These are phyloP conservation scores for Luehdorfia chinensis DNA, from an alignment of 1,140 invertebrate genomes.

Conservation along the genomic window DNA sequence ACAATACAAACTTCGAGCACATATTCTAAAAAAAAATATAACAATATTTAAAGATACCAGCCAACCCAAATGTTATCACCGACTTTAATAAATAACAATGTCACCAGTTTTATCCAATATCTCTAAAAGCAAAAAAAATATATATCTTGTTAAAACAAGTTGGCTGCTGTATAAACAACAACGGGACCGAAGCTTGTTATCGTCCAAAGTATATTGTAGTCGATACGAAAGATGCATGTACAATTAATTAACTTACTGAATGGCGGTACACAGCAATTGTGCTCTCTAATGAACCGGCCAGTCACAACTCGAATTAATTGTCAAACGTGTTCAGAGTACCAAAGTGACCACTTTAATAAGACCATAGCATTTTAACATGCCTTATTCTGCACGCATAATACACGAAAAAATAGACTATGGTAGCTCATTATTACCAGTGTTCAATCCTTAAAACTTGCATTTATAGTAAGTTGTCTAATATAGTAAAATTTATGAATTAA, in stretches of 20 bases:
- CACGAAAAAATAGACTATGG: background rate
- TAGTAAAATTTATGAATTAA: too few relatives aligned
- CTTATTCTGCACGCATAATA: background rate
- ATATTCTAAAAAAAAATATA: too few relatives aligned
- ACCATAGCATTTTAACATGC: slow-evolving; percentile 17
- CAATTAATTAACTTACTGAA: slow-evolving; percentile 50
- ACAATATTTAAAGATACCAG: too few relatives aligned
- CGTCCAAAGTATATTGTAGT: background rate
- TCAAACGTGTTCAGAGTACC: slow-evolving; percentile 45
- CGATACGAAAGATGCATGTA: slow-evolving; percentile 27
- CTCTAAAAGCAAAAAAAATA: too few relatives aligned
- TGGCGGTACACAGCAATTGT: slow-evolving; percentile 43
- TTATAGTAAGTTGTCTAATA: too few relatives aligned
- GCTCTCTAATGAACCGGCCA: slow-evolving; percentile 50
- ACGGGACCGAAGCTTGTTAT: background rate
- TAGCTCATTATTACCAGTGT: too few relatives aligned
- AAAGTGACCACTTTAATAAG: slow-evolving; percentile 38
- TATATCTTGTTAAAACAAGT: too few relatives aligned
- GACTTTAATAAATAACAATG: too few relatives aligned
- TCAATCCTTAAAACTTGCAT: too few relatives aligned
- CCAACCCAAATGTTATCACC: too few relatives aligned
- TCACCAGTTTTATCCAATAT: too few relatives aligned
- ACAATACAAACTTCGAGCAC: too few relatives aligned
- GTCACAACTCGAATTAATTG: slow-evolving; percentile 53
- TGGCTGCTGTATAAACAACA: background rate